Evolutionary conservation across 2,888 invertebrate species (phyloP), one percentile per base, ranked within the genome.

Genomic region (Temnothorax ravouxi): DNA sequence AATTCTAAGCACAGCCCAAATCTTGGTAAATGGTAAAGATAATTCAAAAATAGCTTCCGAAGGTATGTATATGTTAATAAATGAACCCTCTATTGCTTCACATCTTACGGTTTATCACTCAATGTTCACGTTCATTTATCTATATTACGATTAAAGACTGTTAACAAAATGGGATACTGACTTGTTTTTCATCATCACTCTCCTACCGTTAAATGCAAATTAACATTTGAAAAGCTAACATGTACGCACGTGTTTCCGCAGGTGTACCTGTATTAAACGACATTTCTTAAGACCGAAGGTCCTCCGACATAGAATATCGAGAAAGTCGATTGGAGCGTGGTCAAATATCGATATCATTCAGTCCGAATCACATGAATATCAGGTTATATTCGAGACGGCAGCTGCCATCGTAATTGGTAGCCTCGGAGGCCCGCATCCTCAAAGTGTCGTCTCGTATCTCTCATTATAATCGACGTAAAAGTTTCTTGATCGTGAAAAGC

Each of bases 341-440:
- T 15, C 54, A 75, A 83, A 81, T n/a, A 41, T 76, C 34, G 21
- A 9, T 79, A 56, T 61, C 72, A 47, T 5, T 44, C 75, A 80
- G 13, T 69, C 59, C n/a, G 59, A 41, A 52, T 50, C 52, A 6
- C 25, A 71, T 76, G 52, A 38, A 54, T 64, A 77, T 79, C 74
- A 79, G 59, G 34, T 56, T 52, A 21, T 50, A 52, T 62, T 54
- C 59, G 25, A 76, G 59, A 29, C 85, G 85, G 90, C 92, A 91
- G 92, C 92, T 92, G 92, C 89, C 83, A 88, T 91, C 91, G 88
- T 93, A 93, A 93, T 93, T 93, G 91, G 92, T 92, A 93, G 91
- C 91, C 91, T 91, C 88, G 88, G 88, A 92, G 89, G 89, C 92
- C 93, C 92, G 93, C 93, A 93, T 93, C 91, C 89, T 88, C 88